These are phyloP conservation scores for Urosaurus nigricauda DNA, from an alignment of 2,797 vertebrate species.

Conservation along the genomic window DNA sequence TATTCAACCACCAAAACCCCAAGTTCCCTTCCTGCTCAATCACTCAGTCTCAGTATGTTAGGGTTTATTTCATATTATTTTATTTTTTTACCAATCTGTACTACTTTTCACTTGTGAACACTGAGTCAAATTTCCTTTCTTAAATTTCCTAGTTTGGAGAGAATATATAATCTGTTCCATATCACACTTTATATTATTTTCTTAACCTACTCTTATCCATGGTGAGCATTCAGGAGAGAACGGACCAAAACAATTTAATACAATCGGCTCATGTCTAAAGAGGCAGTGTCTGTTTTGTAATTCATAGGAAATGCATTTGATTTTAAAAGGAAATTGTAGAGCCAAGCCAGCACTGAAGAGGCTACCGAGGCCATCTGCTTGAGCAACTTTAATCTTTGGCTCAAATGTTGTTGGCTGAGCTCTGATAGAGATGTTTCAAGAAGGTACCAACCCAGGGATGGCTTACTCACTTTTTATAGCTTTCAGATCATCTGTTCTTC, in stretches of 20 bases:
- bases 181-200: constrained; percentile 25
- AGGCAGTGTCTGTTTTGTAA: constrained; percentile 49
- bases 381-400: constrained; percentile 47
- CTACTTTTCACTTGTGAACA: background rate
- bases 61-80: background rate
- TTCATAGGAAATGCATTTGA: constrained; percentile 52
- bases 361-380: background rate
- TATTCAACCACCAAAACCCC: background rate
- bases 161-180: no score
- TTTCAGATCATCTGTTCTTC: constrained; percentile 49
- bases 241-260: constrained; percentile 46
- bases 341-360: constrained; percentile 24
- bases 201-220: constrained; percentile 48
- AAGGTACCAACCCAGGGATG: background rate
- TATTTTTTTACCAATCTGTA: background rate
- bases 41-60: background rate
- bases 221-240: no score
- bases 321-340: constrained; percentile 47
- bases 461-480: constrained; percentile 40
- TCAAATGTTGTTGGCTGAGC: constrained; percentile 54
- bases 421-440: constrained; percentile 51
- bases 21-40: background rate
- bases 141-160: background rate
- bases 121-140: background rate
- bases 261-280: constrained; percentile 47